Conservation (phyloP, 1,140 invertebrate genomes). For the Mamestra configurata region DNA sequence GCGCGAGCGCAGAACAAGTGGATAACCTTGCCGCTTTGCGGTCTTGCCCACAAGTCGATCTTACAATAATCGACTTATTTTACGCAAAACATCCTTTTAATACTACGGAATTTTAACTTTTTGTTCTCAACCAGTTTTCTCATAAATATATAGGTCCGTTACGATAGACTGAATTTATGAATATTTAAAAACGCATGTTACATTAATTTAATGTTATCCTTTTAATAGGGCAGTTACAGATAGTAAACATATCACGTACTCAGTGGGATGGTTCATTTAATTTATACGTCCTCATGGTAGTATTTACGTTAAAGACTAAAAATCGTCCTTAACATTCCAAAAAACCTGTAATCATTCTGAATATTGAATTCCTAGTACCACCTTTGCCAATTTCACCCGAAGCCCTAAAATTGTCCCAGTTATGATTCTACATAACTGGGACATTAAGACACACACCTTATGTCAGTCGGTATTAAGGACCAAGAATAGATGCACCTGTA, state of each 20-base stretch:
- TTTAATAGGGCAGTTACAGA: neutral
- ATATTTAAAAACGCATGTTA: constrained; percentile 19
- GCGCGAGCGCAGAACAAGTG: constrained; percentile 54
- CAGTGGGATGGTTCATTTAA: neutral
- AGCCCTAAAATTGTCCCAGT: constrained; percentile 19
- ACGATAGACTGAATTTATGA: constrained; percentile 34
- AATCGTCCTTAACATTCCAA: neutral
- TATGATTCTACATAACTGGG: neutral
- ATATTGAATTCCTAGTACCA: neutral
- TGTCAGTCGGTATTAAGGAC: constrained; percentile 16
- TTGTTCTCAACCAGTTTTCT: constrained; percentile 15
- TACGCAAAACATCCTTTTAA: neutral
- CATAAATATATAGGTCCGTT: constrained; percentile 8
- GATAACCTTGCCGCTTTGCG: constrained; percentile 65
- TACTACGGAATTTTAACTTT: neutral
- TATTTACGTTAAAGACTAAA: neutral
- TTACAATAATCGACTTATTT: constrained; percentile 27
- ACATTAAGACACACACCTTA: constrained; percentile 34
- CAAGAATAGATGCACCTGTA: constrained; percentile 44
- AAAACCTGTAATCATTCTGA: neutral
- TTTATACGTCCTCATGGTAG: neutral
- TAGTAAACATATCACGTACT: neutral
- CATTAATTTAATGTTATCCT: neutral
- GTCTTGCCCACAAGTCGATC: constrained; percentile 48
- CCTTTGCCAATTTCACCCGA: neutral